Evolutionary conservation across 2,113 vertebrate species (phyloP).

Genomic region (Dicentrarchus labrax): DNA sequence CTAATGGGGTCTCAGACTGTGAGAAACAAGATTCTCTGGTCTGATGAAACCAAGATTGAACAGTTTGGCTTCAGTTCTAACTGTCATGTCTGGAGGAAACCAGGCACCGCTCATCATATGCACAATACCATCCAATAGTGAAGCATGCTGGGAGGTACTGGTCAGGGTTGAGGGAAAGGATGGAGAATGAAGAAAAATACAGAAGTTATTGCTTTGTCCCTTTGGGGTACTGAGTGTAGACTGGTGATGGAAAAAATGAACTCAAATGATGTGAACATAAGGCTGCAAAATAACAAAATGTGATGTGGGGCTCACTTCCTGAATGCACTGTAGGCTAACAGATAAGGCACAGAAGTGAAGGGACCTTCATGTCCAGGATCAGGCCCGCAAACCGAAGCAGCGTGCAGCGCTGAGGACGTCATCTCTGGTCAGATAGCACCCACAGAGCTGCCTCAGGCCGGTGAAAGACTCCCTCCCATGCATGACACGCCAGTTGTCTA

Average conservation of each 20-base stretch:
- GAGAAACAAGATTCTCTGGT: not conserved
- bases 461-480: conserved; percentile 95
- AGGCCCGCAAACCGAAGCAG: conserved; percentile 88
- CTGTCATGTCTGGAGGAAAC: not conserved
- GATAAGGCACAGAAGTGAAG: conserved; percentile 10
- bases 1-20: not conserved
- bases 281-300: not conserved
- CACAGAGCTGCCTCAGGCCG: conserved; percentile 91
- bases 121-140: not conserved
- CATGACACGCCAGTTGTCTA: conserved; percentile 95
- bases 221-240: not conserved
- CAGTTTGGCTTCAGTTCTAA: not conserved
- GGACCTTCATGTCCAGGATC: conserved; percentile 40
- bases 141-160: not conserved
- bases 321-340: not conserved
- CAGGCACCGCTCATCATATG: not conserved
- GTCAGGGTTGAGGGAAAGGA: too few species aligned
- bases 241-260: not conserved
- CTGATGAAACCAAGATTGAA: not conserved
- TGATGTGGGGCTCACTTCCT: not conserved
- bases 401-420: conserved; percentile 91
- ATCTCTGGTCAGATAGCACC: conserved; percentile 94
- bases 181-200: too few species aligned
- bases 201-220: not conserved
- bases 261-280: not conserved